Conservation (phyloP, 1,140 invertebrate species). For the Eulimnadia texana region DNA sequence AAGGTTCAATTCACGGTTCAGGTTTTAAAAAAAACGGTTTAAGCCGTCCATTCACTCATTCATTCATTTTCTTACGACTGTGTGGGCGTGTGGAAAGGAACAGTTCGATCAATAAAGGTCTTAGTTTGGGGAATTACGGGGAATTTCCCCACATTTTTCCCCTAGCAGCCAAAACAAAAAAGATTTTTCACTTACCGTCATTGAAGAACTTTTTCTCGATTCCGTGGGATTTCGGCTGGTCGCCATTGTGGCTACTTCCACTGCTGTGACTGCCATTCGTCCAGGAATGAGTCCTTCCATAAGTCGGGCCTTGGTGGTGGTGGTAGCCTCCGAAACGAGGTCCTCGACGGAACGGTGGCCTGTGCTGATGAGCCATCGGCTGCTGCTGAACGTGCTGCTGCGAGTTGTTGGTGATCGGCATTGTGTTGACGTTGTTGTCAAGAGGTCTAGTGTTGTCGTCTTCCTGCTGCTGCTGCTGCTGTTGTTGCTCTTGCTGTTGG, state of each 20-base stretch:
- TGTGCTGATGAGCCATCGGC: not conserved
- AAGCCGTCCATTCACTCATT: too few relatives aligned
- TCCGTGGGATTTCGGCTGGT: conserved; percentile 7
- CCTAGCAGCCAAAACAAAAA: not conserved
- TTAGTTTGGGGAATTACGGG: too few relatives aligned
- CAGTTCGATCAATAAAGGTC: too few relatives aligned
- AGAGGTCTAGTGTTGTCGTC: not conserved
- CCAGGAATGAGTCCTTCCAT: conserved; percentile 1
- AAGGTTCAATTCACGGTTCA: too few relatives aligned
- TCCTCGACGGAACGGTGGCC: not conserved
- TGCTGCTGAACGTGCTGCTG: not conserved
- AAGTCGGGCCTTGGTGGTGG: not conserved
- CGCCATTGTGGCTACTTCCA: not conserved
- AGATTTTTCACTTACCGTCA: conserved; percentile 5
- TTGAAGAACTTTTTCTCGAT: conserved; percentile 16
- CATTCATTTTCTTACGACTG: too few relatives aligned
- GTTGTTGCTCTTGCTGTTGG: not conserved
- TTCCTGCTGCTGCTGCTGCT: conserved; percentile 3
- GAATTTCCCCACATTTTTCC: too few relatives aligned
- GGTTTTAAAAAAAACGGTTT: too few relatives aligned
- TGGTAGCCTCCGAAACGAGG: not conserved
- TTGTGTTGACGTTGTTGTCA: not conserved
- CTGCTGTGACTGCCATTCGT: not conserved
- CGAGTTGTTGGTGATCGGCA: not conserved
- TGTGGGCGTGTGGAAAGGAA: too few relatives aligned